These are phyloP conservation scores for Myiotriccus ornatus DNA, from an alignment of 2,797 vertebrate genomes.

Conservation along the genomic window DNA sequence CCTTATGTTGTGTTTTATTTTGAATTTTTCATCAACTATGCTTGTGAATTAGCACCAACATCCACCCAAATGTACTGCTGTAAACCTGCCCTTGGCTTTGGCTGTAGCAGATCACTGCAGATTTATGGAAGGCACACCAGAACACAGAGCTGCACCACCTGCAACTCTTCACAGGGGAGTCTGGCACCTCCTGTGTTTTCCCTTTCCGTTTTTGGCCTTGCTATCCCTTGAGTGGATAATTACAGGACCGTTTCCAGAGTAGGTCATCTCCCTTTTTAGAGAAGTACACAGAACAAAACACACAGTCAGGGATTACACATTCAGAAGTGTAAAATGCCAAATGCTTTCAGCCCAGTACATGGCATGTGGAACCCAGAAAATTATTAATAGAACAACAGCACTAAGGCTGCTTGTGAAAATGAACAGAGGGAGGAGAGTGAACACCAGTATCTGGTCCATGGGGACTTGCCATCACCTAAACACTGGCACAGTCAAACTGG, in stretches of 20 bases:
- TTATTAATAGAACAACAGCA: not conserved
- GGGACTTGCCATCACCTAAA: not conserved
- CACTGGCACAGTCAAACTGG: not conserved
- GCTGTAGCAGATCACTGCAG: not conserved
- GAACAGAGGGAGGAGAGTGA: not conserved
- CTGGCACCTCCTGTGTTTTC: not conserved
- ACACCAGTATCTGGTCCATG: not conserved
- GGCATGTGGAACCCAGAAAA: not conserved
- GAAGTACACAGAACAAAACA: not conserved
- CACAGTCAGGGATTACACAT: not conserved
- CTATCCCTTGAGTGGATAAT: not conserved
- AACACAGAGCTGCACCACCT: accelerated
- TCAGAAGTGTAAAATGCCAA: not conserved
- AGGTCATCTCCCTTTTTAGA: not conserved
- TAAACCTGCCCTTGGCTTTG: not conserved
- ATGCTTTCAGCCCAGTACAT: not conserved
- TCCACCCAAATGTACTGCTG: not conserved
- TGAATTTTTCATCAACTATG: not conserved
- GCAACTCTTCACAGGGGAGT: not conserved
- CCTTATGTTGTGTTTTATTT: not conserved
- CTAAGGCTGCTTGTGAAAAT: not conserved
- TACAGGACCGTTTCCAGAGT: not conserved
- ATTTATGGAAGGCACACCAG: not conserved
- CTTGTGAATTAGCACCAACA: not conserved
- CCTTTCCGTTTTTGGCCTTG: not conserved